Base-by-base conservation (phyloP, 2,113 vertebrate genomes). In the Lynx canadensis region DNA sequence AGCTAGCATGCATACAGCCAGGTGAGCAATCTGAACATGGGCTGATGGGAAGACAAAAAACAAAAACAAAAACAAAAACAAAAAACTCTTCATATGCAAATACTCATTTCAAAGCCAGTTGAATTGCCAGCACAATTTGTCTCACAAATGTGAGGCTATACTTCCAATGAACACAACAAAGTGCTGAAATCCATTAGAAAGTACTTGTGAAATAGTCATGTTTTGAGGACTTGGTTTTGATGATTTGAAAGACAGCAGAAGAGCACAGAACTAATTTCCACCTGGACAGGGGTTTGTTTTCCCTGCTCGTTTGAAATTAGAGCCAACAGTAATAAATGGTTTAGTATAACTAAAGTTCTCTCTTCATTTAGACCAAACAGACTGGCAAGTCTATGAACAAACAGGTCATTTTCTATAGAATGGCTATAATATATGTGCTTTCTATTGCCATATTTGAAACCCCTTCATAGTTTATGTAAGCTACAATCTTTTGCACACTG, bases 221-320 rank as follows among this genome's bases (percentile, higher is more conserved):
- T n/a, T 27, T 96, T 91, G 68, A 87, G 55, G 69, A 63, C 23
- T 88, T 91, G n/a, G 7, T 82, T 91, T 95, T 94, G 55, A 94
- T 69, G 1, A 95, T 94, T 86, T 90, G 50, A 94, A 90, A 89
- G 55, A 52, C 83, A 94, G 14, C 57, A 41, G 11, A 87, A 94
- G 16, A 85, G 15, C 29, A 16, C 36, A 73, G 91, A 93, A 88
- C 12, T 89, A 91, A 95, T 92, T 94, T 92, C 27, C 52, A 94
- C 68, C 81, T 79, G 33, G 11, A 41, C 27, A 81, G 14, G 36
- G 10, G 1, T 86, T 92, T 82, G 5, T 83, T 86, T 95, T 68
- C 19, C 11, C 48, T 73, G 10, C 3, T 95, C 5, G 89, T 89
- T 90, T 90, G 50, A 90, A 90, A 95, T 89, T 12, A 80, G 63